Percentiles rank a stretch among this genome's conserved stretches.
Evolutionary conservation across 2,113 vertebrate genomes (phyloP).

Genomic region (Phaetusa simplex): DNA sequence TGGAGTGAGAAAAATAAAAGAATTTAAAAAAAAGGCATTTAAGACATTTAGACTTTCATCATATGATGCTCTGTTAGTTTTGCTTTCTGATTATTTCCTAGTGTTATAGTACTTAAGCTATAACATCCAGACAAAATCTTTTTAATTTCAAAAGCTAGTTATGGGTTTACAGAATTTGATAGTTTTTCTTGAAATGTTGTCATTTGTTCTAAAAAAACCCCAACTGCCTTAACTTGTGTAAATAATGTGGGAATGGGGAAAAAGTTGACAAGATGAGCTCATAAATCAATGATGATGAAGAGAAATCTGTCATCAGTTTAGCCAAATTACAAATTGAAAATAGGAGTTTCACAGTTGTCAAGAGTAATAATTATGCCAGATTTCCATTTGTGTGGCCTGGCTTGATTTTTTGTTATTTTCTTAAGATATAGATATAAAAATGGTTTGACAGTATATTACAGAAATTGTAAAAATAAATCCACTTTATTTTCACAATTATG

Average conservation of each 20-base stretch:
- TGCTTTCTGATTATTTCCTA: background rate
- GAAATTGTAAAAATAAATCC: background rate
- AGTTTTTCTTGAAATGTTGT: background rate
- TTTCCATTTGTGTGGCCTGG: background rate
- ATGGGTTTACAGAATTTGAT: background rate
- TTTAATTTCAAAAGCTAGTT: background rate
- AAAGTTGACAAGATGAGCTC: conserved; percentile 12
- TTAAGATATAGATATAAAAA: background rate
- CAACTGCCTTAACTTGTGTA: background rate
- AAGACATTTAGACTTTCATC: background rate
- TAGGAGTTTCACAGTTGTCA: background rate
- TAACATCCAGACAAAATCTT: background rate
- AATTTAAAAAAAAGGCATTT: background rate
- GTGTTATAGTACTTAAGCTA: background rate
- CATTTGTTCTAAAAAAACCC: background rate
- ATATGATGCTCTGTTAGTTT: background rate
- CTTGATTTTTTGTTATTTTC: background rate
- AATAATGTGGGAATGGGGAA: background rate
- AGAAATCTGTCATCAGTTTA: conserved; percentile 15
- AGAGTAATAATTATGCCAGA: background rate
- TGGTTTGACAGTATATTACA: fast-evolving
- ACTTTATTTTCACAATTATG: background rate
- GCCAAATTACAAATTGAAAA: background rate
- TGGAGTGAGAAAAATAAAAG: background rate
- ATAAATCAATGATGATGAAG: conserved; percentile 16